Evolutionary conservation across 1,140 invertebrate species (phyloP), one percentile per base, ranked within the genome.

Genomic region (Nomia melanderi): DNA sequence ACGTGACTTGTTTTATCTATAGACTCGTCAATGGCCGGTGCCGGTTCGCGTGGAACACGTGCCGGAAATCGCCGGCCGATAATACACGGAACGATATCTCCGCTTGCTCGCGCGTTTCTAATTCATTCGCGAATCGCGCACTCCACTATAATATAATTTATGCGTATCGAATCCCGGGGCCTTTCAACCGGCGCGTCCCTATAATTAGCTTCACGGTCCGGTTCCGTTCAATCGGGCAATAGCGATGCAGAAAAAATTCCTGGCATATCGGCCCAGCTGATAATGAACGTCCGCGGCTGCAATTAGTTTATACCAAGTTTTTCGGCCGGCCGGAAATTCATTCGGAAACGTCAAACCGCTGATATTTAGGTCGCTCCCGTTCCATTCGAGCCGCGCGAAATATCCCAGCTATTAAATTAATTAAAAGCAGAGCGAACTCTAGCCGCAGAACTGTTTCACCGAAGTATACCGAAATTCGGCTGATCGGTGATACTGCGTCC

Each of bases 1-100:
- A 50, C 33, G 67, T 44, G 57, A 70, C 57, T 77, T 23, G 57
- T 57, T 65, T 50, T 59, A 64, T 76, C 56, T 67, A 76, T 69
- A 70, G 67, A 72, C 60, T 41, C 69, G 62, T 66, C 62, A 41
- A 64, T 47, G 60, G 53, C 54, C 41, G 39, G 2, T 4, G 7
- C 41, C 17, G 41, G 62, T 44, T 50, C 47, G 33, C 41, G n/a
- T 17, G 9, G 17, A 41, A 60, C 75, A 20, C 39, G 39, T 25
- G 11, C 9, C 36, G 60, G 50, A 72, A 72, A 64, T 73, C 69
- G 56, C n/a, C n/a, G 66, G 14, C 41, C 65, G 76, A 59, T 67
- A 23, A 60, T 69, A 31, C 23, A n/a, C 39, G 17, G 27, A 59
- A 69, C 64, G 29, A 29, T 60, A 67, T 25, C 11, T 0, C 39